Base-by-base conservation (phyloP, 2,888 invertebrate genomes). In the Dromius quadrimaculatus region DNA sequence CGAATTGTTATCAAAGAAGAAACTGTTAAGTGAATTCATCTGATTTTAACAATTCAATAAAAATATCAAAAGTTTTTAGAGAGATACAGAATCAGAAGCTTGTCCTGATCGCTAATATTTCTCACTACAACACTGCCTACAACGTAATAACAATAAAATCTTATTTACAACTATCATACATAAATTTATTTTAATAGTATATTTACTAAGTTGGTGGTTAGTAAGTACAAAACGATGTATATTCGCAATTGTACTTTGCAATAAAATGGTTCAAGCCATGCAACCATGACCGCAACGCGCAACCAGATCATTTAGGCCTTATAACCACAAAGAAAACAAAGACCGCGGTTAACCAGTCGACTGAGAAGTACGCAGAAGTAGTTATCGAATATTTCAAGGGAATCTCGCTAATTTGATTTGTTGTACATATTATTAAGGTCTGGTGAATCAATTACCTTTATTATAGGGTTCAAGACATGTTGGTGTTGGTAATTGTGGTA, bases 241-340 rank as follows among this genome's bases (percentile, higher is more conserved):
- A 54, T 54, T 54, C 28, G 28, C 50, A 15, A 54, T 54, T 28
- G 32, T 15, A 41, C 6, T 41, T 6, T 11, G 32, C 23, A 54
- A 20, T 47, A 23, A 22, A 47, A 47, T 23, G 41, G 50, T 54
- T 23, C 11, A 28, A 28, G 8, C 13, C 50, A 54, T 54, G 50
- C 50, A 54, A 54, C 50, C 50, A 28, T 54, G 50, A 54, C 50
- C 50, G 50, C 50, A 28, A 28, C 28, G 28, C 28, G 28, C 28
- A 54, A 28, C 41, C 41, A 41, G 41, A 41, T 41, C 41, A 41
- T 41, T 41, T 41, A 41, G 15, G 28, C 17, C 28, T 23, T 23
- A 54, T 17, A 54, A 50, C 47, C 47, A 13, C 47, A 28, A 13
- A 3, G 41, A 54, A 23, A 54, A 54, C 50, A 54, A 54, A 54